phyloP scores from a whole-genome alignment of 2,797 vertebrate species.

The Momotus momota region DNA sequence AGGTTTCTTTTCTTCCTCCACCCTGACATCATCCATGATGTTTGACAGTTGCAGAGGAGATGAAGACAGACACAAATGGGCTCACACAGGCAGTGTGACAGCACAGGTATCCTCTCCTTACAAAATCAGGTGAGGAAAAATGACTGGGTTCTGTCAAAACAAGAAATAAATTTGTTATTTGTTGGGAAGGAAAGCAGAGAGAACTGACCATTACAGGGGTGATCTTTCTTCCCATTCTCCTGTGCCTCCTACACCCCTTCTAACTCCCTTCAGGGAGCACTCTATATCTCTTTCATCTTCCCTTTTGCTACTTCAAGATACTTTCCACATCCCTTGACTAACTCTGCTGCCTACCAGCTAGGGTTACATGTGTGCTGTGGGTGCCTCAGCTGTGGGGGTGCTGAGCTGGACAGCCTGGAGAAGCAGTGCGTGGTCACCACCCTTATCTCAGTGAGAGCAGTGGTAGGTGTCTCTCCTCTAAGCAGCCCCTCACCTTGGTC shows the following conservation, averaged over 20 bases:
- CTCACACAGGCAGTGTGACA: background rate
- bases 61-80: background rate
- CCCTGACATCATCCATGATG: background rate
- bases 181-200: background rate
- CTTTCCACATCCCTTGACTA: background rate
- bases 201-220: background rate
- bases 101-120: background rate
- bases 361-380: accelerated
- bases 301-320: background rate
- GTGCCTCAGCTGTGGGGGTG: accelerated
- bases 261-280: background rate
- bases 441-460: background rate
- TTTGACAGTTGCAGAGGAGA: background rate
- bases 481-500: background rate
- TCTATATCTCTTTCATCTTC: background rate
- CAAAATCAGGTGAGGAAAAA: background rate
- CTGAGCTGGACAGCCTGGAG: background rate
- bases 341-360: background rate
- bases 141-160: background rate
- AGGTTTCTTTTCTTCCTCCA: background rate
- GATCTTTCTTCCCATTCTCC: background rate
- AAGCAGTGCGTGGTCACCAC: accelerated
- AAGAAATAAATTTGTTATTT: background rate
- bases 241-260: background rate
- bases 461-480: background rate